Percentiles rank a stretch among this genome's conserved stretches.
phyloP scores from a whole-genome alignment of 1,140 invertebrate genomes.

The Drosophila sp. region DNA sequence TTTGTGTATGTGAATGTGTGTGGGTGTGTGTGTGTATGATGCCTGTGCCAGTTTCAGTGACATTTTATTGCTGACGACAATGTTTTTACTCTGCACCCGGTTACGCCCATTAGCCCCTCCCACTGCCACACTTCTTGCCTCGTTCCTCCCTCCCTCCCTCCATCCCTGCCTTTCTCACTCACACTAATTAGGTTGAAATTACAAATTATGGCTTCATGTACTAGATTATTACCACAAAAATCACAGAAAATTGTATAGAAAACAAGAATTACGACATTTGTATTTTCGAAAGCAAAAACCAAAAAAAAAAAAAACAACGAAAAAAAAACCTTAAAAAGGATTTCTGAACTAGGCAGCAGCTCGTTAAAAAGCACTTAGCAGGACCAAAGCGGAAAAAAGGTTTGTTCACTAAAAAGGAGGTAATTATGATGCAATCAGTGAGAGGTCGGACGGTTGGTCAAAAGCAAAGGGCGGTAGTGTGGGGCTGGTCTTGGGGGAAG shows the following conservation, averaged over 20 bases:
- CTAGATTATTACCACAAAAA: slow-evolving; percentile 74
- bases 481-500: not conserved
- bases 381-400: slow-evolving; percentile 32
- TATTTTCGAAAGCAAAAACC: slow-evolving; percentile 27
- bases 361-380: slow-evolving; percentile 80
- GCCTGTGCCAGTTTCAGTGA: slow-evolving; percentile 42
- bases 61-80: slow-evolving; percentile 71
- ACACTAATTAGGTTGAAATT: slow-evolving; percentile 75
- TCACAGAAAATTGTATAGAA: slow-evolving; percentile 51
- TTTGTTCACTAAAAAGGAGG: slow-evolving; percentile 30
- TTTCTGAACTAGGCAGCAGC: slow-evolving; percentile 43
- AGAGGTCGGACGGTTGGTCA: not conserved
- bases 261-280: slow-evolving; percentile 52
- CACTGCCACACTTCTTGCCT: not conserved
- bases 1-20: slow-evolving; percentile 32
- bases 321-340: slow-evolving; percentile 8
- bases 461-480: not conserved
- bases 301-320: no score
- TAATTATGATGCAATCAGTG: slow-evolving; percentile 78
- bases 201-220: slow-evolving; percentile 78
- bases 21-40: not conserved
- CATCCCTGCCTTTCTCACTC: not conserved
- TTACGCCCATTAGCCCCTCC: slow-evolving; percentile 8
- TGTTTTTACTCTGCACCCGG: slow-evolving; percentile 47
- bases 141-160: no score